phyloP scores from a whole-genome alignment of 2,888 invertebrate species.

The Ophion costatus region DNA sequence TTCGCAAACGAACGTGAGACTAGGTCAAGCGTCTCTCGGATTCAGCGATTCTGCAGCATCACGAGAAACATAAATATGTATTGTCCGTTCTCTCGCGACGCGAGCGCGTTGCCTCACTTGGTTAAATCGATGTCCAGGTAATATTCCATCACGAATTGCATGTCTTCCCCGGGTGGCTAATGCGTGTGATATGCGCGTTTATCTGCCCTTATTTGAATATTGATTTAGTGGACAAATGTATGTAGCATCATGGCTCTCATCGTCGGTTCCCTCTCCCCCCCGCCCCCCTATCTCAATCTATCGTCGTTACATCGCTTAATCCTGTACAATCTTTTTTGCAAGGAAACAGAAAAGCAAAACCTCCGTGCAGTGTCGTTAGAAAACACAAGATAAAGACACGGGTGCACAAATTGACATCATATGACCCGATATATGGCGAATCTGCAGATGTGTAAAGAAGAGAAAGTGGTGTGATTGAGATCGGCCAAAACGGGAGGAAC shows the following conservation, averaged over 20 bases:
- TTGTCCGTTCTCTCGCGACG: constrained; percentile 53
- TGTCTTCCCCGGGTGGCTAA: constrained; percentile 12
- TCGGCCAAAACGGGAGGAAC: background rate
- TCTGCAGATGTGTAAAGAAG: background rate
- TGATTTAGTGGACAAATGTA: constrained; percentile 3
- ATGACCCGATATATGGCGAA: background rate
- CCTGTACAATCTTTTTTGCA: background rate
- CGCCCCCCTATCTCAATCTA: background rate
- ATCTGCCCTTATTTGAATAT: constrained; percentile 18
- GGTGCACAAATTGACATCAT: background rate
- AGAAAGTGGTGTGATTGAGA: background rate
- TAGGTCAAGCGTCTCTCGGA: constrained; percentile 62
- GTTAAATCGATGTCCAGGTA: constrained; percentile 45
- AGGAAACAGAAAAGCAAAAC: background rate
- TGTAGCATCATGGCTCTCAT: no score
- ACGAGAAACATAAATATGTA: constrained; percentile 67
- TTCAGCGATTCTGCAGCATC: constrained; percentile 47
- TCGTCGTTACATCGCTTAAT: background rate
- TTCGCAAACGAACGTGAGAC: constrained; percentile 50
- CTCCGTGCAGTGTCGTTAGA: no score
- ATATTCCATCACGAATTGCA: constrained; percentile 24
- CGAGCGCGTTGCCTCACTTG: background rate
- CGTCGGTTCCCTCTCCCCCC: background rate
- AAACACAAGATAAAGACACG: no score
- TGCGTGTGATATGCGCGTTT: background rate